These are phyloP conservation scores for Cephus pulcher DNA, from an alignment of 2,888 invertebrate genomes.

Conservation along the genomic window DNA sequence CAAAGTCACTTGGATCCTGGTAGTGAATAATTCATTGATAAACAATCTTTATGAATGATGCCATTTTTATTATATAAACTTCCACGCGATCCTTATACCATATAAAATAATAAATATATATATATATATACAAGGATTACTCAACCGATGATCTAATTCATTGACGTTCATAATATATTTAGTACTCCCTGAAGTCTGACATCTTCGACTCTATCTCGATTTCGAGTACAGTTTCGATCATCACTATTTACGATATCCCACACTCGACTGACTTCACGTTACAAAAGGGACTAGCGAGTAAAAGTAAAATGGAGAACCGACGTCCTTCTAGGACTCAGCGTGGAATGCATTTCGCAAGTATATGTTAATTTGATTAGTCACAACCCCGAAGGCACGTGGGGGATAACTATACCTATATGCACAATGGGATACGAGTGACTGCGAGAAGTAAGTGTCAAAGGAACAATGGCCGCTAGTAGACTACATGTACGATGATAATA, in stretches of 20 bases:
- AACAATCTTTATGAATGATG: too few species aligned
- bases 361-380: slow-evolving; percentile 58
- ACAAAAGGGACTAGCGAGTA: neutral
- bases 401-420: neutral
- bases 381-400: slow-evolving; percentile 26
- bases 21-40: too few species aligned
- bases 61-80: too few species aligned
- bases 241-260: neutral
- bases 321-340: neutral
- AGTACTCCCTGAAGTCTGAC: too few species aligned
- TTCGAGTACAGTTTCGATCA: neutral
- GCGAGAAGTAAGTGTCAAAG: neutral
- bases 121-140: too few species aligned
- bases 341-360: slow-evolving; percentile 53
- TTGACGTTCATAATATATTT: too few species aligned
- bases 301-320: neutral
- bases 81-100: too few species aligned
- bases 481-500: neutral
- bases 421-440: neutral
- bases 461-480: neutral
- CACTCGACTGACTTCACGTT: neutral
- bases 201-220: too few species aligned
- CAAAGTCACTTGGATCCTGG: neutral
- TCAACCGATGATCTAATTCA: too few species aligned
- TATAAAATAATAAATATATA: too few species aligned